Evolutionary conservation across 2,797 vertebrate species (phyloP).

Genomic region (Manis pentadactyla): DNA sequence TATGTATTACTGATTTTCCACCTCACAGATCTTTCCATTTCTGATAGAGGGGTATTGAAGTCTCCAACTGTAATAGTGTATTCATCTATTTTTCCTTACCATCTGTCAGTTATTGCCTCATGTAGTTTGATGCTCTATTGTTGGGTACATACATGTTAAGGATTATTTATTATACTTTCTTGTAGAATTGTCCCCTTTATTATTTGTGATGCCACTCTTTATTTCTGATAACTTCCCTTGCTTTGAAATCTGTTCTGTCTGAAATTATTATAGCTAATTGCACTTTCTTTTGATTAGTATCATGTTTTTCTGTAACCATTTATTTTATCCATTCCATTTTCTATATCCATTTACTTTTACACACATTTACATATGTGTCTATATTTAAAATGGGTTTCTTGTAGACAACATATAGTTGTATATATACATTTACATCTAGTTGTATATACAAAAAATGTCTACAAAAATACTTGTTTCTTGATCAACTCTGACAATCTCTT

Average conservation of each 20-base stretch:
- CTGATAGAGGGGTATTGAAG: neutral
- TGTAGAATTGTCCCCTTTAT: neutral
- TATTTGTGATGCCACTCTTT: neutral
- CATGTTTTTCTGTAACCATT: neutral
- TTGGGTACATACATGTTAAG: neutral
- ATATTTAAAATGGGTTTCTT: neutral
- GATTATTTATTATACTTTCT: neutral
- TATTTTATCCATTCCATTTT: neutral
- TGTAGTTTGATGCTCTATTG: neutral
- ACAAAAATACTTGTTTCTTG: neutral
- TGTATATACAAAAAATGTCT: too few relatives aligned
- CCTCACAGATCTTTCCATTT: neutral
- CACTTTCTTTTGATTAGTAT: neutral
- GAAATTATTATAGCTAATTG: neutral
- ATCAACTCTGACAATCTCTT: neutral
- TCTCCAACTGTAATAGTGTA: neutral
- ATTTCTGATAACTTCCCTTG: neutral
- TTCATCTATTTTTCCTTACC: neutral
- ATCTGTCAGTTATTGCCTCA: neutral
- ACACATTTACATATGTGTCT: neutral
- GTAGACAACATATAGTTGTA: too few relatives aligned
- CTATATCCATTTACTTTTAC: neutral
- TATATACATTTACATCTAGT: too few relatives aligned
- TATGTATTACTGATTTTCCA: neutral
- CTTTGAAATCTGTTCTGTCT: neutral